phyloP scores from a whole-genome alignment of 2,888 invertebrate genomes.

The Clivina fossor region DNA sequence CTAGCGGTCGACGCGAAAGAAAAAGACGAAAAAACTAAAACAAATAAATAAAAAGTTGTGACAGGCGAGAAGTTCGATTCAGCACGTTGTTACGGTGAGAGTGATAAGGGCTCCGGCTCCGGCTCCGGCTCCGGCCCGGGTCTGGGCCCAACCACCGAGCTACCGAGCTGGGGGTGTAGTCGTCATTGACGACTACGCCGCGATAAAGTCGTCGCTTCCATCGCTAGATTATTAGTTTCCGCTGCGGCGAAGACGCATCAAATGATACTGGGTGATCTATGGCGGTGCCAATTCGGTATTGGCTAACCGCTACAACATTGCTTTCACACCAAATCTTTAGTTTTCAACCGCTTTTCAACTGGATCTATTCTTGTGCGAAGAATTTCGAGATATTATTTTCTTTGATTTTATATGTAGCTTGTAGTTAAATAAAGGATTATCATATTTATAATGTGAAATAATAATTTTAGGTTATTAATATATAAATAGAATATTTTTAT shows the following conservation, averaged over 20 bases:
- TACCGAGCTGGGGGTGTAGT: slow-evolving; percentile 22
- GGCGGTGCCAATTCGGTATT: slow-evolving; percentile 24
- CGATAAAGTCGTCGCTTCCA: slow-evolving; percentile 37
- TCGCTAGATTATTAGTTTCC: slow-evolving; percentile 38
- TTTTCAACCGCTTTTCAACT: too few relatives aligned
- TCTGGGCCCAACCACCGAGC: slow-evolving; percentile 2
- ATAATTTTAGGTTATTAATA: too few relatives aligned
- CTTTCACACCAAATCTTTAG: too few relatives aligned
- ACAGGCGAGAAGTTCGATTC: slow-evolving; percentile 40
- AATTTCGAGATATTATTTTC: neutral
- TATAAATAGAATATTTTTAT: too few relatives aligned
- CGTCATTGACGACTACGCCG: slow-evolving; percentile 22
- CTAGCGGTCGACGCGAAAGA: neutral
- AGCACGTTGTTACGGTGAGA: slow-evolving; percentile 35
- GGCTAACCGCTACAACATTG: slow-evolving; percentile 26
- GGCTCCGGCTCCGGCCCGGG: slow-evolving; percentile 5
- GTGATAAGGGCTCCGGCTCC: slow-evolving; percentile 28
- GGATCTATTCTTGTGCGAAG: too few relatives aligned
- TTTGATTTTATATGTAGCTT: too few relatives aligned
- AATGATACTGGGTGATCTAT: slow-evolving; percentile 35
- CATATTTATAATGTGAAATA: too few relatives aligned
- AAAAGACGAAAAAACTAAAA: slow-evolving; percentile 32
- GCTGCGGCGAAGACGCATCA: too few relatives aligned
- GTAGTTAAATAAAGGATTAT: neutral
- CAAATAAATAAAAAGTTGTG: slow-evolving; percentile 41